These are phyloP conservation scores for Catagonus wagneri DNA, from an alignment of 2,113 vertebrate species.

Conservation along the genomic window DNA sequence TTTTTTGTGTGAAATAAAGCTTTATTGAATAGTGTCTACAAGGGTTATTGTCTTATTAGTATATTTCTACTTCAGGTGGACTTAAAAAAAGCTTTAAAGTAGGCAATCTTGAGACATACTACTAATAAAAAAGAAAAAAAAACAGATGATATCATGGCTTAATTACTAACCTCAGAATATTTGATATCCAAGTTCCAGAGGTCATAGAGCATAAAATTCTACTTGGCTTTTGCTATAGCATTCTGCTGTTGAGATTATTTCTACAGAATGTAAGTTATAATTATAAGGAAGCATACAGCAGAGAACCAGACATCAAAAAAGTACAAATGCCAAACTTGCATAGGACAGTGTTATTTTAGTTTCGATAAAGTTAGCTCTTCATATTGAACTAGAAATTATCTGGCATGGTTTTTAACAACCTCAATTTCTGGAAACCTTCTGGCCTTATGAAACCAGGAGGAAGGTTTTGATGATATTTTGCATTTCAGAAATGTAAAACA, in stretches of 20 bases:
- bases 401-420: background rate
- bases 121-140: background rate
- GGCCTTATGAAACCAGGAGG: background rate
- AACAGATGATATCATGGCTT: background rate
- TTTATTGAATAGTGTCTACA: background rate
- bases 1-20: background rate
- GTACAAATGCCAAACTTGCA: background rate
- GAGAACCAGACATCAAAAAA: background rate
- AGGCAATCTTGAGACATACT: background rate
- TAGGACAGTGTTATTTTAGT: background rate
- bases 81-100: background rate
- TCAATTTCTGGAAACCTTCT: conserved; percentile 48
- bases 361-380: background rate
- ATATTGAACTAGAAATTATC: conserved; percentile 40
- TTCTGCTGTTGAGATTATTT: background rate
- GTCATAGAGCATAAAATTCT: background rate
- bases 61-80: background rate
- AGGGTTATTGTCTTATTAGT: background rate
- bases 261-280: background rate
- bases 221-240: background rate
- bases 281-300: background rate
- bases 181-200: background rate
- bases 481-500: conserved; percentile 47
- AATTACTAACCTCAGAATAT: background rate
- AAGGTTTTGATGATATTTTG: conserved; percentile 34